Conservation (phyloP, 1,140 invertebrate genomes). For the Hestina assimilis region DNA sequence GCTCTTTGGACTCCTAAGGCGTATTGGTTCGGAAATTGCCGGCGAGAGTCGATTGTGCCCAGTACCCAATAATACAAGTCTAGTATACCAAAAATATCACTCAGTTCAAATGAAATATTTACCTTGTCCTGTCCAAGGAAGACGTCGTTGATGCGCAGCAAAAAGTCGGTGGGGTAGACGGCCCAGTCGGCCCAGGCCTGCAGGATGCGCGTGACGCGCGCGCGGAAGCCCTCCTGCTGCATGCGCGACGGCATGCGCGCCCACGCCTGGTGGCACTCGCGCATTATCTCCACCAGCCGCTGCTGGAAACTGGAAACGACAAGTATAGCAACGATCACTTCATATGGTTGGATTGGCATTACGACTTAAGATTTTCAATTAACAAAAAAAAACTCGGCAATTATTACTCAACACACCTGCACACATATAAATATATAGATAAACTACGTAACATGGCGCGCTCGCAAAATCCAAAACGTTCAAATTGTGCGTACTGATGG, state of each 20-base stretch:
- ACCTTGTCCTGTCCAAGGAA: conserved; percentile 80
- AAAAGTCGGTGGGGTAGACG: conserved; percentile 96
- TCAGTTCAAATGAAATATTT: background rate
- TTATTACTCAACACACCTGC: no score
- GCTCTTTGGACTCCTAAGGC: no score
- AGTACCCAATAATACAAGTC: no score
- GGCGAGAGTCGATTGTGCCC: no score
- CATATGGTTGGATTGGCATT: background rate
- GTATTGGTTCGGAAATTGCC: no score
- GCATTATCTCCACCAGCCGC: conserved; percentile 92
- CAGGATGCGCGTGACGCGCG: conserved; percentile 95
- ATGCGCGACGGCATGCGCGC: conserved; percentile 89
- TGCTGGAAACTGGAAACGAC: conserved; percentile 87
- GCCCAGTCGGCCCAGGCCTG: conserved; percentile 99
- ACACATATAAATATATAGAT: no score
- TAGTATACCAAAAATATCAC: no score
- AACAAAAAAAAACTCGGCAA: background rate
- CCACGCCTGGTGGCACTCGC: conserved; percentile 85
- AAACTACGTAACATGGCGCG: no score
- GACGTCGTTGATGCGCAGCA: conserved; percentile 93
- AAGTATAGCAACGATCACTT: background rate
- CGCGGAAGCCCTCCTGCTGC: conserved; percentile 97
- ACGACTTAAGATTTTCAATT: background rate
- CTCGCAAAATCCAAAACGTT: no score
- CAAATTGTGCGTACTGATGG: no score